Base-by-base conservation (phyloP, 2,888 invertebrate species). In the Leucoma salicis region DNA sequence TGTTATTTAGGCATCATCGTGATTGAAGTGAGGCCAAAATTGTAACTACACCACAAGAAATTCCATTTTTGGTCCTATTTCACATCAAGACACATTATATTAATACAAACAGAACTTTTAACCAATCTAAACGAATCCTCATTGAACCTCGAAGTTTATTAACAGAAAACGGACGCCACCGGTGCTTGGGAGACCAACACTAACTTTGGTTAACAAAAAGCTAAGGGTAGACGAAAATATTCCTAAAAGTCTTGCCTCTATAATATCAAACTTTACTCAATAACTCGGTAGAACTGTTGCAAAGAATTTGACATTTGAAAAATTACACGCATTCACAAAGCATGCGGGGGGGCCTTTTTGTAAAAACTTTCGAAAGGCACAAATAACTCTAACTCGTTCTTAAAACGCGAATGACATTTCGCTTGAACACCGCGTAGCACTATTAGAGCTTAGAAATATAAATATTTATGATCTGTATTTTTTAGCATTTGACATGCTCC, bases 271-370 rank as follows among this genome's bases (percentile, higher is more conserved):
- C 74, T 88, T 88, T 85, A 77, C 79, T 78, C 74, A 73, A 74
- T 69, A 76, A 74, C 74, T 78, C 67, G 78, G 74, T 71, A 78
- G 77, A 80, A 78, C 72, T 76, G 81, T 80, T 78, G 80, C 80
- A 82, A 86, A 87, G 87, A 87, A 87, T 85, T 84, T 88, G 88
- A 89, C 87, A 80, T 86, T 80, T 88, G 87, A 89, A 85, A 89
- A 88, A 89, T 89, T 86, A 89, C 87, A 86, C 87, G 81, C 86
- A 83, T 84, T 85, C 87, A 87, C 83, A 87, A 88, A 87, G 87
- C 86, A 85, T 82, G 75, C 82, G 82, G 80, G 47, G n/a, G 82
- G 73, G 78, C 75, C 78, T 83, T 82, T 86, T 87, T 86, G 82
- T 82, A 66, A 55, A 80, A 85, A 87, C 74, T 87, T 87, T 74